Percentiles rank a stretch among this genome's conserved stretches.
These are phyloP conservation scores for Hydractinia symbiolongicarpus DNA, from an alignment of 30 jellyfish, hydroid and myxozoan genomes.

Conservation along the genomic window DNA sequence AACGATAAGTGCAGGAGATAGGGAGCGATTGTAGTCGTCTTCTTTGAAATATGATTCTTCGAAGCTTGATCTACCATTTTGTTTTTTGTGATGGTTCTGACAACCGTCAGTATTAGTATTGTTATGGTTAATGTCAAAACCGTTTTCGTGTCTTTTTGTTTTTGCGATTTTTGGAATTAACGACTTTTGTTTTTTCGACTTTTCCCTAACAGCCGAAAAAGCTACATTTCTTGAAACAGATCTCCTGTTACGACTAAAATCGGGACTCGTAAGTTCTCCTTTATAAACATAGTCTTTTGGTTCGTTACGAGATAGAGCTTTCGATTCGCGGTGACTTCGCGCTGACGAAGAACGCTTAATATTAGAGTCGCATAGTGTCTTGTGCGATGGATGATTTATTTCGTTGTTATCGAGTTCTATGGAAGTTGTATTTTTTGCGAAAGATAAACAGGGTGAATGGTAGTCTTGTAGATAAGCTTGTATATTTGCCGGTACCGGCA, in stretches of 20 bases:
- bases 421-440: background rate
- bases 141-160: background rate
- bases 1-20: no score
- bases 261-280: background rate
- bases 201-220: background rate
- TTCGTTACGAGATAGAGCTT: background rate
- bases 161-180: no score
- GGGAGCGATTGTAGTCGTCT: background rate
- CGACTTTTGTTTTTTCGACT: background rate
- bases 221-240: background rate
- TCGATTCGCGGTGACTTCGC: background rate
- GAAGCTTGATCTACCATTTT: background rate
- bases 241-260: background rate
- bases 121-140: background rate
- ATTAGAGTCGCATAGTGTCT: background rate
- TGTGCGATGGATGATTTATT: background rate
- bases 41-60: background rate
- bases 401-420: background rate
- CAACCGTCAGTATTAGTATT: background rate
- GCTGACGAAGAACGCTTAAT: background rate
- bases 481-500: slow-evolving; percentile 28
- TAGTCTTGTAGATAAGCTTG: slow-evolving; percentile 16
- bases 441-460: slow-evolving; percentile 19
- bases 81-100: background rate
- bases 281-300: background rate